Evolutionary conservation across 2,888 invertebrate species (phyloP), one percentile per base, ranked within the genome.

Genomic region (Oeneis ivallda): DNA sequence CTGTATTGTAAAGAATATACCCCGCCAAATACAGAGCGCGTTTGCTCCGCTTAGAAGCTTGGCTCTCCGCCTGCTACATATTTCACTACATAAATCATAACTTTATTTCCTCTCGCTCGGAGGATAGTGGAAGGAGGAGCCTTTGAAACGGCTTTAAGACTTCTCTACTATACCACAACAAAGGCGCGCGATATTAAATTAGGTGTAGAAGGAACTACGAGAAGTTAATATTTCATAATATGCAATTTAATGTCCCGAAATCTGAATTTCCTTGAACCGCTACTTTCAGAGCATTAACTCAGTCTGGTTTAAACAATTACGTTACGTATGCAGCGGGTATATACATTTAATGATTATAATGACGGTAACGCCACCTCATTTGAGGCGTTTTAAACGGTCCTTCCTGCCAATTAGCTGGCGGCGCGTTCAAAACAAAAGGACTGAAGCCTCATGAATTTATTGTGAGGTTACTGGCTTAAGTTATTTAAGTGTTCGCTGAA

Each of bases 11-110:
- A 72, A 76, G 78, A 82, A 86, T 85, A 79, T 85, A 84, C 82
- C 79, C 79, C 81, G 81, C 80, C 81, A 84, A 75, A 79, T 81
- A 78, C 85, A 84, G 78, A 77, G 79, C 79, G 81, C 79, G 79
- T 79, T 76, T 76, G 74, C 74, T 69, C 62, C 72, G 81, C 79
- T 82, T 78, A 81, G 77, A 79, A 80, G 79, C 77, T 75, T 79
- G 64, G 78, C 76, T 75, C 79, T 78, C 79, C 76, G 74, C 74
- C 76, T 78, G 81, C 80, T 85, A 87, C 87, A 89, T 88, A 91
- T 89, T 89, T 88, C 86, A 84, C 84, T 86, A 85, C 85, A 89
- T 91, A 91, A 89, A 90, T 91, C 89, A 90, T 87, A 90, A 89
- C 86, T 90, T 90, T 89, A 90, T 90, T 90, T 89, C 90, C 90